Evolutionary conservation across 2,113 vertebrate species (phyloP).

Genomic region (Ammospiza nelsoni): DNA sequence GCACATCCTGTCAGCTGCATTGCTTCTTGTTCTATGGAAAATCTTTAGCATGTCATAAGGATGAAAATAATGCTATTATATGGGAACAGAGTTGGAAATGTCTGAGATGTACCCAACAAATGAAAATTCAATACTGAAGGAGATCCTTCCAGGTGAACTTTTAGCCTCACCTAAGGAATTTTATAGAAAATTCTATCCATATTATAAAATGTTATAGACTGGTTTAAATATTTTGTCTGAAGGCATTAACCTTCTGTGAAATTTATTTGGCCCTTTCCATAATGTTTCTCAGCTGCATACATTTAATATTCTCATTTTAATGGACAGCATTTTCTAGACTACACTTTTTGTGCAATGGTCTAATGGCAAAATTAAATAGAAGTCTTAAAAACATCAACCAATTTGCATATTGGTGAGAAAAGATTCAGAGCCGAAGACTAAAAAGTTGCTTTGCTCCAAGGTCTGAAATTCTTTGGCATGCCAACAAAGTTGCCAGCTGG

Average conservation of each 20-base stretch:
- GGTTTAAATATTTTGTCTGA: not conserved
- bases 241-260: not conserved
- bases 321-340: not conserved
- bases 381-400: not conserved
- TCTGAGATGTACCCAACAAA: not conserved
- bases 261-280: not conserved
- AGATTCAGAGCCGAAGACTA: not conserved
- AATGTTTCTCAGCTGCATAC: not conserved
- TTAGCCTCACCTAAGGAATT: not conserved
- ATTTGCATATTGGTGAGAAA: not conserved
- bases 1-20: not conserved
- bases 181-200: not conserved
- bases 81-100: not conserved
- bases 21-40: not conserved
- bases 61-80: not conserved
- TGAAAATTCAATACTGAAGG: not conserved
- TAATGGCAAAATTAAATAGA: not conserved
- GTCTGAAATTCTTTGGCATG: conserved; percentile 30
- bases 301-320: not conserved
- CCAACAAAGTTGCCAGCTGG: conserved; percentile 62
- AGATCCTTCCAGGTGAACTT: not conserved
- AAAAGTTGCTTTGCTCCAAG: conserved; percentile 9
- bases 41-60: not conserved
- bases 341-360: not conserved
- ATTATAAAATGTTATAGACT: not conserved